Base-by-base conservation (phyloP, 1,140 invertebrate species). In the Drosophila sturtevanti region DNA sequence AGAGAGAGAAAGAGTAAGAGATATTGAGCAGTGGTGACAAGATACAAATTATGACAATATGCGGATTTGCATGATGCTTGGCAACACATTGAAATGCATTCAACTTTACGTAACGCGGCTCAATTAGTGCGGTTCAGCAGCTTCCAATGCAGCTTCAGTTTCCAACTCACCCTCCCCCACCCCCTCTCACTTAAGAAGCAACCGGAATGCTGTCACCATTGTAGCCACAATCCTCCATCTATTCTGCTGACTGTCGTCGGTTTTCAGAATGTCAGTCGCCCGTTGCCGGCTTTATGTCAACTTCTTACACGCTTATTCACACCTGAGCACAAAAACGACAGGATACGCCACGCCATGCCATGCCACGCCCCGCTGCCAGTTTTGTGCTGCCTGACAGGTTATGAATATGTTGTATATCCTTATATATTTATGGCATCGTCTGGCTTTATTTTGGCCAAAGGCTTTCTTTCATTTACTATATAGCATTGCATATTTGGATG, bases 241-340 rank as follows among this genome's bases (percentile, higher is more conserved):
- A 56, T 21, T 21, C 22, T 52, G 34, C 44, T 6, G 27, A 31
- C 72, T 37, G 35, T 55, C 35, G 60, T 71, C 52, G 16, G 18
- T 59, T 14, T 48, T 11, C 41, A 10, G 41, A 48, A 18, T 48
- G 22, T 52, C 37, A 61, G 59, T 65, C 51, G 63, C 60, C 52
- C 21, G 66, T 79, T 66, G 73, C 61, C 75, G 63, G 84, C 79
- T 82, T 87, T 87, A 84, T 82, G 76, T 75, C 87, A 90, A 87
- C 87, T 84, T 81, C 87, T 87, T 90, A 77, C 68, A 84, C 79
- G 79, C 84, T 90, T 90, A 84, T 90, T 90, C 89, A 90, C 89
- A 90, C 89, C 89, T 70, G 75, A 82, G 72, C 64, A 89, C 84
- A 90, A 90, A 90, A 82, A 68, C 44, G 76, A 35, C 54, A 73